Evolutionary conservation across 2,888 invertebrate genomes (phyloP).

Genomic region (Ecliptopera silaceata): DNA sequence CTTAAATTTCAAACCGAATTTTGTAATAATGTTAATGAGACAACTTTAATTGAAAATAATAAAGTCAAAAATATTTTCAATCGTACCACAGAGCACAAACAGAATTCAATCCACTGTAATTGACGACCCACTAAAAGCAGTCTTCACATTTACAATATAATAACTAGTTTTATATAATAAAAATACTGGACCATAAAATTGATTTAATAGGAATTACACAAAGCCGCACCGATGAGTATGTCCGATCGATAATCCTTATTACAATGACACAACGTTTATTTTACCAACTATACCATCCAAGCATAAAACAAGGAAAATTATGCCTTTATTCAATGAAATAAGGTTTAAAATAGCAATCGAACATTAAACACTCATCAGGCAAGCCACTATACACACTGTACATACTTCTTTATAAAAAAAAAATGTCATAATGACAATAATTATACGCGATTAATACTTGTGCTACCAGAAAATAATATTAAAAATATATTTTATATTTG

Average conservation of each 20-base stretch:
- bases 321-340: constrained; percentile 2
- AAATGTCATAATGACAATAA: constrained; percentile 17
- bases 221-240: constrained; percentile 36
- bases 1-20: no score
- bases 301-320: constrained; percentile 13
- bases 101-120: constrained; percentile 58
- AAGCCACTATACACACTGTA: constrained; percentile 26
- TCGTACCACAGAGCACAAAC: constrained; percentile 46
- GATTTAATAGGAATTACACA: constrained; percentile 74
- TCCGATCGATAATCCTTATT: constrained; percentile 42
- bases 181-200: constrained; percentile 80
- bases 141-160: constrained; percentile 69
- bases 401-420: constrained; percentile 16
- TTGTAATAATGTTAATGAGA: no score
- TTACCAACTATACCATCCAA: constrained; percentile 4
- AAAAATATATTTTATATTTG: constrained; percentile 33
- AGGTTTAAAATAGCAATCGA: constrained; percentile 12
- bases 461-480: constrained; percentile 35
- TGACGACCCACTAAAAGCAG: constrained; percentile 79
- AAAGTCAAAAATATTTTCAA: no score
- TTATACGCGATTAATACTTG: constrained; percentile 30
- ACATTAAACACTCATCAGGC: constrained; percentile 19
- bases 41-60: no score
- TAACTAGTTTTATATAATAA: constrained; percentile 64
- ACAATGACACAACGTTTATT: constrained; percentile 14